Base-by-base conservation (phyloP, 2,113 vertebrate genomes). In the Halichoeres trimaculatus region DNA sequence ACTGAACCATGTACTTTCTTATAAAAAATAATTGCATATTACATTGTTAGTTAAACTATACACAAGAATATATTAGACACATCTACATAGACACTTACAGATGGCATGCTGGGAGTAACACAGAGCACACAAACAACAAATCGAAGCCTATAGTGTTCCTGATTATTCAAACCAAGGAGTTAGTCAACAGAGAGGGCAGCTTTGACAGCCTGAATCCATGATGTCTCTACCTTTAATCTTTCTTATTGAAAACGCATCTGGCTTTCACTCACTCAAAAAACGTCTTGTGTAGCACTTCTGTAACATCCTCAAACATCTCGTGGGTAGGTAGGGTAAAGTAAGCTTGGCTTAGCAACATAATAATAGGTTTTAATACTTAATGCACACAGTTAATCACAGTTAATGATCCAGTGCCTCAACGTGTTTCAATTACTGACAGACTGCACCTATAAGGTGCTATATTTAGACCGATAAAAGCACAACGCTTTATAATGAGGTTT, bases 401-500 rank as follows among this genome's bases (percentile, higher is more conserved):
- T 50, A 66, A 56, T 80, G 58, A 72, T 77, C 73, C 78, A 84
- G 78, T 85, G 78, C 52, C 57, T 76, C 66, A 63, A 50, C 61
- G 55, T 74, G 41, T 77, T 72, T 76, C 72, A 23, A 60, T 41
- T 20, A 67, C 57, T 62, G 63, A 59, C 57, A 41, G 48, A 73
- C 34, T 66, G 82, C 80, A 85, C 56, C 73, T 53, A 61, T 66
- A 43, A 79, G 79, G 70, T 87, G 74, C 73, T 69, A 12, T 60
- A 40, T 24, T 55, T 9, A 43, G 51, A 36, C 50, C 71, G 56
- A 26, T 76, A 82, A 77, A 86, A 76, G 76, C 84, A 53, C 30
- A 41, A 85, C 23, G 47, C 74, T 83, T 85, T 66, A 76, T 54
- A 71, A 53, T 43, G 68, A 85, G 70, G 74, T 77, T 62, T 81